Base-by-base conservation (phyloP, 2,888 invertebrate species). In the Cloeon dipterum region DNA sequence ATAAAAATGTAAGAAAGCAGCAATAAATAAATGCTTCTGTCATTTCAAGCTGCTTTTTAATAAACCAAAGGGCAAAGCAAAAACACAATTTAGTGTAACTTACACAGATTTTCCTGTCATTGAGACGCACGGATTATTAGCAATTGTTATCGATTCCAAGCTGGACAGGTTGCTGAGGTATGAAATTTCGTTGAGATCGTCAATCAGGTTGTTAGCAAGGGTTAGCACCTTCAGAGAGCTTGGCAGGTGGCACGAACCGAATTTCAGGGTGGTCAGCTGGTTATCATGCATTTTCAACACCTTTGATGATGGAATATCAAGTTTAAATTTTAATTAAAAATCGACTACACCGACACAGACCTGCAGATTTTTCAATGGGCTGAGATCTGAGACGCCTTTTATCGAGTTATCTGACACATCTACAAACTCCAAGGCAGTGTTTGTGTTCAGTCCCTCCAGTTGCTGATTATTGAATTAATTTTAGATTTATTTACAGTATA, bases 361-460 rank as follows among this genome's bases (percentile, higher is more conserved):
- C 73, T 85, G 85, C 36, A 91, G 65, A 52, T 65, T 69, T 50
- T 74, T 74, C 47, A 91, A 59, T 56, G 73, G 74, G 17, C 83
- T 81, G 44, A 91, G 68, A 60, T 89, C 88, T 45, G 78, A 73
- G 42, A 91, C 67, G 49, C 74, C 73, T 37, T 77, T 70, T 49
- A 91, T 85, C 52, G 72, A 75, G 55, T 91, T 91, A 54, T 85
- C 83, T 3, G 88, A 85, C 45, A 91, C 58, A 61, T 91, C 89
- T 46, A 91, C 57, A 53, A 75, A 70, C 52, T 83, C 81, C 53
- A 91, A 58, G 50, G 76, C 74, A 33, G 69, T 62, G 53, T 83
- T 88, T 46, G 74, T 70, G 50, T 78, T 76, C 43, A 91, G 62
- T 58, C 85, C 83, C 50, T 88, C 88, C 51, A 89, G 81, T n/a